These are phyloP conservation scores for Ranitomeya imitator DNA, from an alignment of 2,113 vertebrate species.

Conservation along the genomic window DNA sequence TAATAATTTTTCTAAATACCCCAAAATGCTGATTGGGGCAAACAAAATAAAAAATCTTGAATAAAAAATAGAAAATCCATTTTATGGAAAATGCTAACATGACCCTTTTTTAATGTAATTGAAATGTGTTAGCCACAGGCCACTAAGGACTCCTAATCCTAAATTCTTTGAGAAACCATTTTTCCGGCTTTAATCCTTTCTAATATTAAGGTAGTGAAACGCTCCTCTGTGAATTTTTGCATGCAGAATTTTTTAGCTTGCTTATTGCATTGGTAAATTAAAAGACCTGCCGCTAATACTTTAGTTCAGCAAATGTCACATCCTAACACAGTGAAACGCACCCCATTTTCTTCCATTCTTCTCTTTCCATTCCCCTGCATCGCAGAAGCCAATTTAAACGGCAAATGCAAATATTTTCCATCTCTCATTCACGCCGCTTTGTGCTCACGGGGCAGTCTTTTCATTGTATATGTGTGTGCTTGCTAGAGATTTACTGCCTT, in stretches of 20 bases:
- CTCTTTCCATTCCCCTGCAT: conserved; percentile 32
- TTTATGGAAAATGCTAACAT: not conserved
- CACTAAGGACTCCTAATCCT: conserved; percentile 8
- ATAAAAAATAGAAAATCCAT: not conserved
- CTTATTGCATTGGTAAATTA: conserved; percentile 24
- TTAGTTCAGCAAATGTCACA: conserved; percentile 44
- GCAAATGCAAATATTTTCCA: conserved; percentile 16
- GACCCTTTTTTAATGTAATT: not conserved
- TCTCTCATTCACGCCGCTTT: conserved; percentile 41
- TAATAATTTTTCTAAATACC: not conserved
- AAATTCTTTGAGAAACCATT: conserved; percentile 15
- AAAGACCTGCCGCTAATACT: conserved; percentile 14
- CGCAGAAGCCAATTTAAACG: conserved; percentile 32
- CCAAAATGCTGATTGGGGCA: not conserved
- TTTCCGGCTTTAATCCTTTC: not conserved
- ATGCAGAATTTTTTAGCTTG: conserved; percentile 4
- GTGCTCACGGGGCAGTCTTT: conserved; percentile 58
- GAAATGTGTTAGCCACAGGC: not conserved
- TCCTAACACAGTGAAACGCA: not conserved
- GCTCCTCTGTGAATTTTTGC: conserved; percentile 5
- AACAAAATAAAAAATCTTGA: not conserved
- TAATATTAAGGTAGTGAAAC: not conserved
- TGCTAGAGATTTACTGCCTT: conserved; percentile 70
- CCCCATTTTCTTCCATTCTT: not conserved
- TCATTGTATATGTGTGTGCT: not conserved